Evolutionary conservation across 2,113 vertebrate species (phyloP), one percentile per base, ranked within the genome.

Genomic region (Mastomys natalensis): DNA sequence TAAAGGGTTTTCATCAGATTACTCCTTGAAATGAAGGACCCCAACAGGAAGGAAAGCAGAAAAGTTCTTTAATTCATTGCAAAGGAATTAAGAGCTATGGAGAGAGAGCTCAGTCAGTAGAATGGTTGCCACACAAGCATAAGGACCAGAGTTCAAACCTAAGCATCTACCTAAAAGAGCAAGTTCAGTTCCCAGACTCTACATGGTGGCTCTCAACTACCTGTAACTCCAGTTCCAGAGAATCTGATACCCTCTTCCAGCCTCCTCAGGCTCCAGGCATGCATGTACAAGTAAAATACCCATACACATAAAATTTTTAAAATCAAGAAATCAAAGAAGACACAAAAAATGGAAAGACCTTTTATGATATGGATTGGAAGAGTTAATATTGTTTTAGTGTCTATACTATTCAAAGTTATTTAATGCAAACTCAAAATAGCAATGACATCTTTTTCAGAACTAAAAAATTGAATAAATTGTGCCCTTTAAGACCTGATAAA

Each of bases 1-100:
- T 64, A 76, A 94, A 94, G n/a, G 34, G 70, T 64, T 19, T 74
- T 15, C 19, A 86, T 68, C 78, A 90, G 80, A 92, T n/a, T 51
- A 78, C 60, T 82, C 72, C 70, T 48, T 93, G 29, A 96, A 12
- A 88, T 81, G 72, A 96, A 94, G 51, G 92, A 80, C 58, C 64
- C 78, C 45, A 12, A 78, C 3, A 55, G 22, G 62, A 94, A 82
- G 24, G 60, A 55, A 82, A 37, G 24, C 2, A 82, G 37, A 95
- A 12, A 88, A 88, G 34, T 55, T 24, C 58, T 89, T 86, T 45
- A 40, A 73, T 74, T 43, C 40, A 45, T 6, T 70, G 16, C 64
- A 70, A 82, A 87, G 37, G 34, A 73, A 72, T 12, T 58, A 89
- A 43, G 64, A 68, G 31, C 34, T n/a, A 37, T 6, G 21, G 34